phyloP scores from a whole-genome alignment of 2,113 vertebrate genomes.

The Talpa occidentalis region DNA sequence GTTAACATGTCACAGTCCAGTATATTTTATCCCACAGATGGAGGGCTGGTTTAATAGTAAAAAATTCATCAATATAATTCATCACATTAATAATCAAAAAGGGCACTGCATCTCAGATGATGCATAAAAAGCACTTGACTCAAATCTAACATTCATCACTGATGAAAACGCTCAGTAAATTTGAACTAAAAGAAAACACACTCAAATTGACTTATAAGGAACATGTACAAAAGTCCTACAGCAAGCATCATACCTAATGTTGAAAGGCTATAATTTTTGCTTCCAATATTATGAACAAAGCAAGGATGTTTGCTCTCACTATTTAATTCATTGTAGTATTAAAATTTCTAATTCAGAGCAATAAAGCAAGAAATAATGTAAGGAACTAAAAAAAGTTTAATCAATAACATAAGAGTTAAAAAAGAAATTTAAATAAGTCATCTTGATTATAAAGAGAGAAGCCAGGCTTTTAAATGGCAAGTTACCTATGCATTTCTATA shows the following conservation, averaged over 20 bases:
- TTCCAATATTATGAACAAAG: background rate
- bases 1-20: background rate
- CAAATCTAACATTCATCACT: background rate
- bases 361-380: background rate
- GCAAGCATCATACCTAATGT: background rate
- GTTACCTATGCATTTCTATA: background rate
- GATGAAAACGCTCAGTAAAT: background rate
- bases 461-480: background rate
- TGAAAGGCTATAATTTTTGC: background rate
- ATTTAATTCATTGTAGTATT: background rate
- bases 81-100: background rate
- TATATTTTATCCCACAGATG: background rate
- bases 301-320: background rate
- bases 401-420: too few species aligned
- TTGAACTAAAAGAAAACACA: background rate
- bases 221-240: background rate
- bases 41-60: background rate
- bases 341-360: background rate
- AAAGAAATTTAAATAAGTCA: background rate
- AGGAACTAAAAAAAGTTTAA: too few species aligned
- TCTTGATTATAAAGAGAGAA: background rate
- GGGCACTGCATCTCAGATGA: background rate
- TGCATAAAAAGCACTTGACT: background rate
- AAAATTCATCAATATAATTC: background rate
- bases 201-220: background rate